Base-by-base conservation (phyloP, 2,888 invertebrate genomes). In the Gnatocerus cornutus region DNA sequence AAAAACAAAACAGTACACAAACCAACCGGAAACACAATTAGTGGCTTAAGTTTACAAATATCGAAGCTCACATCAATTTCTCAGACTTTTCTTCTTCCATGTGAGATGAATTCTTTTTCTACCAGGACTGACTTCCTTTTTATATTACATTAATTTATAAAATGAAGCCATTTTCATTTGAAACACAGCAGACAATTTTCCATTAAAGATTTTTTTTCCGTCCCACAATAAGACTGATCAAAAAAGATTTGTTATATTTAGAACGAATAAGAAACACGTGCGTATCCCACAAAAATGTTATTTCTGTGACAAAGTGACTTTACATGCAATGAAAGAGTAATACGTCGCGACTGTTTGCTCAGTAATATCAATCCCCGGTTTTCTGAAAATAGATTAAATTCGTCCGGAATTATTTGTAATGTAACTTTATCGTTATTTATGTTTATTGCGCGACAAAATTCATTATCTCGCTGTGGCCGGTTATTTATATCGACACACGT, bases 231-330 rank as follows among this genome's bases (percentile, higher is more conserved):
- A 53, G 46, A 30, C 53, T 27, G 52, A 64, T 64, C 55, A 64
- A 53, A 64, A 50, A 64, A 64, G 64, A 41, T 53, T 63, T 14
- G 61, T 67, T 68, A 68, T 55, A 62, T 68, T 68, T 68, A 68
- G 68, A 68, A 37, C 41, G 68, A 33, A 68, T 62, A 62, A 68
- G 68, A 68, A 55, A 59, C 68, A 68, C 68, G 68, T 68, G 66
- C 56, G 68, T 64, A 62, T 68, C 62, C 61, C 13, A 68, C 61
- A 61, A 68, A 67, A 68, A 68, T 68, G 62, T 62, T 68, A 68
- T 68, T 68, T 68, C 61, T 41, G 68, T 59, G 61, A 68, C 68
- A 68, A 68, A 68, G 62, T 68, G 46, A 62, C 53, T 64, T 53
- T 45, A 61, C 61, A 61, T 61, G 61, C 13, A 61, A 62, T 41